phyloP scores from a whole-genome alignment of 2,113 vertebrate genomes.

The Emydocephalus ijimae region DNA sequence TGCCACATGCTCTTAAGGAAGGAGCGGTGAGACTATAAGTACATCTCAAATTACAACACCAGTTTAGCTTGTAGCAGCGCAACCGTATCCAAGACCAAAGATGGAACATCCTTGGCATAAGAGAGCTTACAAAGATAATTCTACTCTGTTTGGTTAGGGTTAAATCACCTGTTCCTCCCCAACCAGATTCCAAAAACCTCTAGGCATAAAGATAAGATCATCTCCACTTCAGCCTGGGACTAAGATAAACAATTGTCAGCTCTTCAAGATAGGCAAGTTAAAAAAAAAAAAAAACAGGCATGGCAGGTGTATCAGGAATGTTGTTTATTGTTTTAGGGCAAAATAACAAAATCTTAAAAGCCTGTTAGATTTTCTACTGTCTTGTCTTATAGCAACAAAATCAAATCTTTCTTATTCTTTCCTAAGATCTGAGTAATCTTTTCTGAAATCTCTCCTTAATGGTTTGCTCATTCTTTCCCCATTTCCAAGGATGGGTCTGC shows the following conservation, averaged over 20 bases:
- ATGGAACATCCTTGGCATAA: neutral
- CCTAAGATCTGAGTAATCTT: neutral
- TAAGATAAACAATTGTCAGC: neutral
- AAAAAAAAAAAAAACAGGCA: neutral
- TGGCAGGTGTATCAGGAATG: neutral
- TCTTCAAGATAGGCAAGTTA: neutral
- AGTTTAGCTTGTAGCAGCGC: neutral
- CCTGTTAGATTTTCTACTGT: neutral
- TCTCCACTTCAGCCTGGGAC: neutral
- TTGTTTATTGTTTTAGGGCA: neutral
- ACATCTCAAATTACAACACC: neutral
- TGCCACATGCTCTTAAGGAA: neutral
- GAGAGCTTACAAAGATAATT: neutral
- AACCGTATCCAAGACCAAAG: neutral
- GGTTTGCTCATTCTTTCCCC: neutral
- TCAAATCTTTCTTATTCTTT: neutral
- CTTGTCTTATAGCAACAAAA: neutral
- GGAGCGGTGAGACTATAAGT: neutral
- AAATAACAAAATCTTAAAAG: neutral
- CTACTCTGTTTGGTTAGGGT: neutral
- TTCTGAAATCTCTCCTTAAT: neutral
- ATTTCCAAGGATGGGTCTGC: neutral
- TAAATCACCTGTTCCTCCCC: neutral
- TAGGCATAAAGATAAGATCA: neutral
- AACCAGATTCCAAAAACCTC: neutral